phyloP scores from a whole-genome alignment of 2,888 invertebrate genomes.

The Habroteleia sp. region DNA sequence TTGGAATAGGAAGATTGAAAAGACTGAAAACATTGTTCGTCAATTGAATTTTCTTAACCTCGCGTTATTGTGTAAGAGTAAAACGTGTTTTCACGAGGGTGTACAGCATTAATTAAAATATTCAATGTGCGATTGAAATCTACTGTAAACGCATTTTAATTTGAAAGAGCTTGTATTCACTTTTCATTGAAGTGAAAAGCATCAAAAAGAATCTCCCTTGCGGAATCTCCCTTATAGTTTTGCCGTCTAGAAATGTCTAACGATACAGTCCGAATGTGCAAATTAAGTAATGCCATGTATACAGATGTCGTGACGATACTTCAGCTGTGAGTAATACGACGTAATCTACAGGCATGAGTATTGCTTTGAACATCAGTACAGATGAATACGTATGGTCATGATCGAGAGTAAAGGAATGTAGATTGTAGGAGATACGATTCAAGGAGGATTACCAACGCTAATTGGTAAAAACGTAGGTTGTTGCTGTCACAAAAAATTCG shows the following conservation, averaged over 20 bases:
- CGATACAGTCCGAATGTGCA: conserved; percentile 43
- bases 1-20: too few species aligned
- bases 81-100: too few species aligned
- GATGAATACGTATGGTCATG: conserved; percentile 59
- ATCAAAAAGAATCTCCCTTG: conserved; percentile 33
- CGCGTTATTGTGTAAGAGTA: too few species aligned
- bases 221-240: conserved; percentile 12
- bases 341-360: conserved; percentile 35
- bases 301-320: conserved; percentile 44
- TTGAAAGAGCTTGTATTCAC: conserved; percentile 12
- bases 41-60: too few species aligned
- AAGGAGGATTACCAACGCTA: conserved; percentile 76
- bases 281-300: conserved; percentile 50
- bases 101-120: too few species aligned
- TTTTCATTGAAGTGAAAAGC: conserved; percentile 12
- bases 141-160: too few species aligned
- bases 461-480: conserved; percentile 71
- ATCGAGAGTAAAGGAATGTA: conserved; percentile 73
- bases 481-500: conserved; percentile 27
- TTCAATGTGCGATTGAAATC: too few species aligned
- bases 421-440: conserved; percentile 75
- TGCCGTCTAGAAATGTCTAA: conserved; percentile 15
- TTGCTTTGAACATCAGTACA: conserved; percentile 50
- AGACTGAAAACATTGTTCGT: too few species aligned
- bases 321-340: conserved; percentile 38